Percentiles rank a stretch among this genome's conserved stretches.
phyloP scores from a whole-genome alignment of 2,113 vertebrate species.

The Chlamydotis undulata region DNA sequence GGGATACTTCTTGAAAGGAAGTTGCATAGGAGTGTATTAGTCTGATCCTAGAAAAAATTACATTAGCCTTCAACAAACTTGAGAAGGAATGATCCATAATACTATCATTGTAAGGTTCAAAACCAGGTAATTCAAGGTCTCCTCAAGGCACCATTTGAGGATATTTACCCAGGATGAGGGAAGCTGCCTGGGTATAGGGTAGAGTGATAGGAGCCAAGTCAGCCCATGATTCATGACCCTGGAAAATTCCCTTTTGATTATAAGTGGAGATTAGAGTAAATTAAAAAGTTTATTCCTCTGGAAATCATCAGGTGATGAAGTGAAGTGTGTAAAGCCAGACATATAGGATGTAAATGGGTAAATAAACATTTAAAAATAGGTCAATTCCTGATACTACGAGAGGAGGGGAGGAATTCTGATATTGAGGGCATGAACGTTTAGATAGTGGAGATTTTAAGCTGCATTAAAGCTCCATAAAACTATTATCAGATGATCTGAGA shows the following conservation, averaged over 20 bases:
- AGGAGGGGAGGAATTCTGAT: background rate
- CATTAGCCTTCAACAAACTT: background rate
- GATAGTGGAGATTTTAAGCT: background rate
- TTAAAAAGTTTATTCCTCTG: slow-evolving; percentile 13
- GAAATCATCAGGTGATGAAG: slow-evolving; percentile 18
- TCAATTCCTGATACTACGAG: background rate
- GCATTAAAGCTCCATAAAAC: background rate
- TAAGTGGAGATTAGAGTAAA: background rate
- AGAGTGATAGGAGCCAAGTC: background rate
- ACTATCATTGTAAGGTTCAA: background rate
- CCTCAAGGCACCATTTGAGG: background rate
- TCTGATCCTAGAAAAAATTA: background rate
- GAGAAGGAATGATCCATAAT: background rate
- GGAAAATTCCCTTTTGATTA: background rate
- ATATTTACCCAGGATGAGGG: background rate
- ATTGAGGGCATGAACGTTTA: background rate
- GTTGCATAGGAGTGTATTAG: background rate
- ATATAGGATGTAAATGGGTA: background rate
- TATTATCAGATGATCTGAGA: background rate
- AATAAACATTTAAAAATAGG: slow-evolving; percentile 20
- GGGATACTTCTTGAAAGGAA: background rate
- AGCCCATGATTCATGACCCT: background rate
- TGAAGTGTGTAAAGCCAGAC: background rate
- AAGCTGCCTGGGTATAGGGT: background rate
- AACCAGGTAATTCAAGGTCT: background rate